Evolutionary conservation across 2,888 invertebrate genomes (phyloP), one percentile per base, ranked within the genome.

Genomic region (Lagria hirta): DNA sequence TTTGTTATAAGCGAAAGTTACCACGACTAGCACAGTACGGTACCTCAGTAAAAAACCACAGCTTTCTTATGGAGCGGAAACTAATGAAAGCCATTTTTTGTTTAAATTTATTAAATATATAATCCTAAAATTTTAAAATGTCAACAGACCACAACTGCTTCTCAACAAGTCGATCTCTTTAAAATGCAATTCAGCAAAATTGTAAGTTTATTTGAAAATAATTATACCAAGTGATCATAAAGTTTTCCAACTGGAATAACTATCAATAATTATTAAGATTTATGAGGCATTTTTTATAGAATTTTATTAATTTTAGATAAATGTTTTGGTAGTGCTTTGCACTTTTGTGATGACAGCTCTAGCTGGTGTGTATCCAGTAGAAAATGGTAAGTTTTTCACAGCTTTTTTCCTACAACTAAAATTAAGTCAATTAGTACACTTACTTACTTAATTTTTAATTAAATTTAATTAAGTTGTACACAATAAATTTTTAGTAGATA

Each of bases 141-240:
- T 23, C 4, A 15, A 11, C 29, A 12, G 12, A 22, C 21, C 6
- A 13, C 13, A 23, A 2, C 3, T 10, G n/a, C 29, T n/a, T n/a
- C n/a, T n/a, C n/a, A n/a, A n/a, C n/a, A n/a, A n/a, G n/a, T n/a
- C 4, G 6, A 18, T 28, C 13, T n/a, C 6, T 5, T n/a, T 18
- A 43, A 17, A 14, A 52, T 52, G 52, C 41, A 50, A 30, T 50
- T 52, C 18, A 26, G 12, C 11, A 44, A 44, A 34, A 34, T 49
- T 23, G 52, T 52, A 42, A 49, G 52, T 51, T n/a, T 28, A 18
- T 10, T 16, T n/a, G n/a, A 21, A 12, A 17, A 22, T 18, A 34
- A 14, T 30, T 27, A 6, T n/a, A 34, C 8, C 11, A 42, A 27
- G 23, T 20, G 18, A n/a, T n/a, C n/a, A n/a, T n/a, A n/a, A n/a